A percentile compares a stretch with the other conserved stretches of the same genome.
These are phyloP conservation scores for Lepilemur septentrionalis DNA, from an alignment of 2,797 vertebrate genomes.

Conservation along the genomic window DNA sequence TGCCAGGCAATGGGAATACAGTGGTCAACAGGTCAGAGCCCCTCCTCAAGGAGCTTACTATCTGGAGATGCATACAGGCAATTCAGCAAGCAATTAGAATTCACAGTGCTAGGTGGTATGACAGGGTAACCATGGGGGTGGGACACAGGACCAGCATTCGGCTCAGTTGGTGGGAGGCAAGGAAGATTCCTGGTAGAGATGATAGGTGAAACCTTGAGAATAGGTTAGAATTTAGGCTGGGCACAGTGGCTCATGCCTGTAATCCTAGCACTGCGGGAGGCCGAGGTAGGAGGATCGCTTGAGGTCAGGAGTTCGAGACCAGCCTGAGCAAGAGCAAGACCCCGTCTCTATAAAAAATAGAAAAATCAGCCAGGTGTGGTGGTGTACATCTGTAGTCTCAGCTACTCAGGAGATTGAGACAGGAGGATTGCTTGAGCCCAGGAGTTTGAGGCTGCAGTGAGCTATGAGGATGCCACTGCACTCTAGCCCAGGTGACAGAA, in stretches of 20 bases:
- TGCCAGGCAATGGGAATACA: not conserved
- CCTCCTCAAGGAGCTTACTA: not conserved
- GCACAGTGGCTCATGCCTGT: not conserved
- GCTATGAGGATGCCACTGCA: not conserved
- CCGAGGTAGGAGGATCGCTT: not conserved
- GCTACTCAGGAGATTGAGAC: not conserved
- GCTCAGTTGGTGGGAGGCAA: not conserved
- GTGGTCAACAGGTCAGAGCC: not conserved
- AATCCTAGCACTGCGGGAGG: not conserved
- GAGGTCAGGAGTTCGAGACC: not conserved
- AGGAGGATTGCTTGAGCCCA: not conserved
- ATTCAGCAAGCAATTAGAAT: not conserved
- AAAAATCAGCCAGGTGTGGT: not conserved
- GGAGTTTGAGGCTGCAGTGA: not conserved
- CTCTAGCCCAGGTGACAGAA: not conserved
- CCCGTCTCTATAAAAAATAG: not conserved
- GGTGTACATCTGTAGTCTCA: accelerated
- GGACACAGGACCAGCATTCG: not conserved
- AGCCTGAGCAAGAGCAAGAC: not conserved
- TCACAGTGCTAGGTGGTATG: not conserved
- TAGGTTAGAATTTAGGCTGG: not conserved
- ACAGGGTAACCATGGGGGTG: not conserved
- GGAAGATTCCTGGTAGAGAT: not conserved
- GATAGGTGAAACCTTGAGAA: not conserved
- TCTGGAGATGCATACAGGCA: not conserved